phyloP scores from a whole-genome alignment of 2,797 vertebrate species.

The Paedocypris micromegethes region DNA sequence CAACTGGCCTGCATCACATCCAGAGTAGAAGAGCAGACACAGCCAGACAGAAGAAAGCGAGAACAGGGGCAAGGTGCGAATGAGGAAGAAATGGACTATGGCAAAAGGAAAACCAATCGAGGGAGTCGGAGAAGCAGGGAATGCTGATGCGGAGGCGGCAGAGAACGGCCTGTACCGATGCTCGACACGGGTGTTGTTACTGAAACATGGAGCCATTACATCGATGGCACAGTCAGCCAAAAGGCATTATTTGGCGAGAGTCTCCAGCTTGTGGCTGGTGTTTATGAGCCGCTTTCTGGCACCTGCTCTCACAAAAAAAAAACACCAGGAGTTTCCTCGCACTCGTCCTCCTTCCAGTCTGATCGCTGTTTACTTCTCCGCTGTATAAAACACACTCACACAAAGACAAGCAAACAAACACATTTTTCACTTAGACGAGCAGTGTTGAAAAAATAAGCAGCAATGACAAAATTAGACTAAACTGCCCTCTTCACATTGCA shows the following conservation, averaged over 20 bases:
- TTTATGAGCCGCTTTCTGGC: conserved; percentile 72
- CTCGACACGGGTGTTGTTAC: conserved; percentile 32
- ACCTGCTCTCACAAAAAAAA: conserved; percentile 57
- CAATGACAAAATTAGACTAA: no score
- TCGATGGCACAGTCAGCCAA: conserved; percentile 55
- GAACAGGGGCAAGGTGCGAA: conserved; percentile 70
- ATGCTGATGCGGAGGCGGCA: conserved; percentile 3
- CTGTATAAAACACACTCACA: no score
- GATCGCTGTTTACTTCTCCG: no score
- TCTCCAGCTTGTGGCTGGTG: conserved; percentile 68
- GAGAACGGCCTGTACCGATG: conserved; percentile 17
- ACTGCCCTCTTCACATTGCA: no score
- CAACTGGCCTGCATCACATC: conserved; percentile 80
- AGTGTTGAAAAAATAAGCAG: no score
- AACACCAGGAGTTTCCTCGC: conserved; percentile 36
- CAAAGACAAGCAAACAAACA: no score
- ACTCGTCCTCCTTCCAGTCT: conserved; percentile 4
- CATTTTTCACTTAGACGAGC: no score
- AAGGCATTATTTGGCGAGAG: conserved; percentile 67
- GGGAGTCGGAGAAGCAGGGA: conserved; percentile 1
- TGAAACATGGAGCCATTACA: conserved; percentile 29
- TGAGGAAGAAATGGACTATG: conserved; percentile 52
- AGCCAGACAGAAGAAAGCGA: conserved; percentile 44
- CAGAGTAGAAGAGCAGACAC: conserved; percentile 63
- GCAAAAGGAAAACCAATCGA: conserved; percentile 42